Evolutionary conservation across 1,140 invertebrate species (phyloP), one percentile per base, ranked within the genome.

Genomic region (Drosophila kurseongensis): DNA sequence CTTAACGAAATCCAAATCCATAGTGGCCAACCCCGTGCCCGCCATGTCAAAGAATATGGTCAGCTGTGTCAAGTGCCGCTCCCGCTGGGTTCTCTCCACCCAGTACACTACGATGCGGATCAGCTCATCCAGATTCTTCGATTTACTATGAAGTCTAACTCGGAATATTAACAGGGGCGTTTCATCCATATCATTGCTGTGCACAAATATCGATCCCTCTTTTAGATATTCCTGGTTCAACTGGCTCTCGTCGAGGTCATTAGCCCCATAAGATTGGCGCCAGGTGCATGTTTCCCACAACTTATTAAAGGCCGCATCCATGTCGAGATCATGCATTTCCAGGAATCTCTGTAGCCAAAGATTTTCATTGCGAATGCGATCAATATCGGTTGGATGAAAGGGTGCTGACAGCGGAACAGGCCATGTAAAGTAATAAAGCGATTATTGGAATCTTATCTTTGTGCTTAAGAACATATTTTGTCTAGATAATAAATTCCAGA

Each of bases 11-110:
- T 97, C 97, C 95, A 97, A 95, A 93, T 98, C 98, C 95, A 98
- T 94, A 82, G 98, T 98, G 5, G 95, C 94, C 13, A 98, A 80
- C 0, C 98, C 97, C 73, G 96, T 95, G 18, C 96, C 96, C 36
- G 95, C 94, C 96, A 98, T 96, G 92, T 99, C 98, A 89, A 99
- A 98, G 83, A 98, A 96, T 50, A 98, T 90, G 4, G 97, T 96
- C 67, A 98, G 95, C 91, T 95, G 94, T 75, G 96, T 94, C 52
- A 96, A 95, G 78, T 97, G 95, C 52, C 95, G 94, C 89, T 96
- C 94, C 71, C 96, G 95, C 93, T 98, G 97, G 51, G 96, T 92
- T 78, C 96, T 93, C 91, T 99, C 98, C 72, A 98, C 95, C 95
- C 96, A 97, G 91, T 98, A 98, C 2, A 98, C 95, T 45, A 98